phyloP scores from a whole-genome alignment of 2,888 invertebrate genomes.

The Crepidodera aurea region DNA sequence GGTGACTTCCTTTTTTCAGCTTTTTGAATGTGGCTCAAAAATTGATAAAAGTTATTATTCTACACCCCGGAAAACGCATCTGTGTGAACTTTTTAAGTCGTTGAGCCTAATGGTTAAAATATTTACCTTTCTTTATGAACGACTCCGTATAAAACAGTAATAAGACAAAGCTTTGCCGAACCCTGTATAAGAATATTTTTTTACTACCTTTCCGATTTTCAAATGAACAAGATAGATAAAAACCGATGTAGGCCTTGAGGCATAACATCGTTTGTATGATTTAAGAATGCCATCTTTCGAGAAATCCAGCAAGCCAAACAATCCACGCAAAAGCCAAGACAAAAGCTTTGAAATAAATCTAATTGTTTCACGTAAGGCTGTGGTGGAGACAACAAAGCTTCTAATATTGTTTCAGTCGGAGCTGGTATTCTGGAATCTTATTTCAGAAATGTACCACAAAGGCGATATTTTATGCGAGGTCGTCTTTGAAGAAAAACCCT shows the following conservation, averaged over 20 bases:
- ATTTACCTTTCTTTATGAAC: no score
- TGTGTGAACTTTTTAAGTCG: no score
- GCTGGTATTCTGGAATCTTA: neutral
- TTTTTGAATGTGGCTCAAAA: no score
- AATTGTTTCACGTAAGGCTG: slow-evolving; percentile 3
- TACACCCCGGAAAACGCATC: no score
- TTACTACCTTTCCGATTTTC: no score
- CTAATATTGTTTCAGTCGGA: slow-evolving; percentile 4
- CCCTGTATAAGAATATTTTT: no score
- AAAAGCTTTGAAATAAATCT: slow-evolving; percentile 7
- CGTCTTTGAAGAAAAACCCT: neutral
- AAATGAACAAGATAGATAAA: neutral
- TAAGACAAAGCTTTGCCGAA: no score
- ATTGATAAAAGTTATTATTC: no score
- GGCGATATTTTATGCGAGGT: neutral
- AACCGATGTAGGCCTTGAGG: neutral
- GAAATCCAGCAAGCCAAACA: neutral
- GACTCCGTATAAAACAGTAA: no score
- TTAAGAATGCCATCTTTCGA: neutral
- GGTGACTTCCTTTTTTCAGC: no score
- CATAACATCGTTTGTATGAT: neutral
- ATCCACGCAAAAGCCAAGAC: neutral
- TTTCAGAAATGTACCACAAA: neutral
- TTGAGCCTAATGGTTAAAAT: no score
- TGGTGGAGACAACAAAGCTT: neutral